Evolutionary conservation across 2,888 invertebrate genomes (phyloP).

Genomic region (Chironomus tentans): DNA sequence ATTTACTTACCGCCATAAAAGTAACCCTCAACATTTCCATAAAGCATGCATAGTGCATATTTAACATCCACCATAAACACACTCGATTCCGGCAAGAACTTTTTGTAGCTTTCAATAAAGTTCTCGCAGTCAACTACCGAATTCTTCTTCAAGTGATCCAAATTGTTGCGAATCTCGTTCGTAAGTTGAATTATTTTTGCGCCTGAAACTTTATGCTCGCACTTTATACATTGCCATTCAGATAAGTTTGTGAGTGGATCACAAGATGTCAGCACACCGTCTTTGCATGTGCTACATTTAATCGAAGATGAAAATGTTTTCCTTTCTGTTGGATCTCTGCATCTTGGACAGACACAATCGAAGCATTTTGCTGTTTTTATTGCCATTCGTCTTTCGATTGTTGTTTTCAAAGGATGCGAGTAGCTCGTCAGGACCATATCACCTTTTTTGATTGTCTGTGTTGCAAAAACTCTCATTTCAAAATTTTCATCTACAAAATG

Average conservation of each 20-base stretch:
- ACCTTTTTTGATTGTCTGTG: slow-evolving; percentile 50
- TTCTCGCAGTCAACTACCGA: slow-evolving; percentile 51
- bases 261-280: slow-evolving; percentile 45
- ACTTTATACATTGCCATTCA: slow-evolving; percentile 57
- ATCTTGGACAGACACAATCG: slow-evolving; percentile 56
- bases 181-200: slow-evolving; percentile 54
- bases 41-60: slow-evolving; percentile 58
- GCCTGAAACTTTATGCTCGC: slow-evolving; percentile 48
- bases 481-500: slow-evolving; percentile 51
- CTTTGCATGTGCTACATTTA: slow-evolving; percentile 53
- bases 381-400: slow-evolving; percentile 54
- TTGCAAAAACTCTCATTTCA: slow-evolving; percentile 53
- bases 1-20: slow-evolving; percentile 47
- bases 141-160: slow-evolving; percentile 47
- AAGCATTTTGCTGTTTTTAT: slow-evolving; percentile 56
- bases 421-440: slow-evolving; percentile 58
- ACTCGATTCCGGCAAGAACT: slow-evolving; percentile 56
- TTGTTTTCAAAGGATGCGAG: slow-evolving; percentile 61
- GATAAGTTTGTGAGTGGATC: slow-evolving; percentile 52
- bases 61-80: slow-evolving; percentile 59
- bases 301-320: slow-evolving; percentile 55
- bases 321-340: slow-evolving; percentile 60
- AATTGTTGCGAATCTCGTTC: slow-evolving; percentile 51
- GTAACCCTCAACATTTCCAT: slow-evolving; percentile 53
- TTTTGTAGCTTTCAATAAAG: slow-evolving; percentile 53